These are phyloP conservation scores for Euphonia xanthogaster DNA, from an alignment of 2,797 vertebrate genomes.

Conservation along the genomic window DNA sequence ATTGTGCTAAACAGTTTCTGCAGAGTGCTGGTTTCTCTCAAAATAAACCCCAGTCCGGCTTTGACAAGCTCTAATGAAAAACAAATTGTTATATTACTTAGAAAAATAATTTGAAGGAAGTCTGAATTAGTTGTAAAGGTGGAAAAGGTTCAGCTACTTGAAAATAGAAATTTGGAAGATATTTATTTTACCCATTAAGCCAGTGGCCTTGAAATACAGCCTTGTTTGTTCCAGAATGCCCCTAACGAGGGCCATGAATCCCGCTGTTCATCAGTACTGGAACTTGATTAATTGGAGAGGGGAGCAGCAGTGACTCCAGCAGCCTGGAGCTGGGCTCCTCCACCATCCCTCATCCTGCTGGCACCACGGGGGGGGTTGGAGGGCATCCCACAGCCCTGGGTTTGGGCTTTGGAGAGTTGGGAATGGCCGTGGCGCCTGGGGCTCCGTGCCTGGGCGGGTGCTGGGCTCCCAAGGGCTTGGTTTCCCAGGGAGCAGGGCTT, in stretches of 20 bases:
- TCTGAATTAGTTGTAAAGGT: slow-evolving; percentile 64
- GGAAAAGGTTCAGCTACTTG: slow-evolving; percentile 68
- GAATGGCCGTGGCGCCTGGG: neutral
- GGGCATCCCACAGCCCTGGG: neutral
- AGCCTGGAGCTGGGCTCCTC: neutral
- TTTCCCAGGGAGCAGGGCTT: fast-evolving
- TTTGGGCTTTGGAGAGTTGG: neutral
- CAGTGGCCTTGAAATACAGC: slow-evolving; percentile 48
- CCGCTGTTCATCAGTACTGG: slow-evolving; percentile 61
- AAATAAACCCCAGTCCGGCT: slow-evolving; percentile 54
- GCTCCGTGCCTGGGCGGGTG: neutral
- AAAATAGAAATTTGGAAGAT: slow-evolving; percentile 48
- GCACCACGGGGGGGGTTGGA: neutral
- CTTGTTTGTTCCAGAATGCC: slow-evolving; percentile 40
- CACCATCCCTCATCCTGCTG: neutral
- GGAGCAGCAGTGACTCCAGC: neutral
- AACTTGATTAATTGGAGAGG: slow-evolving; percentile 42
- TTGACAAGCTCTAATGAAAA: slow-evolving; percentile 74
- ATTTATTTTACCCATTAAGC: slow-evolving; percentile 55
- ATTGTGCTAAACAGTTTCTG: slow-evolving; percentile 38
- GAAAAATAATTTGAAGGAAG: slow-evolving; percentile 76
- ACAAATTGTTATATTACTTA: slow-evolving; percentile 75
- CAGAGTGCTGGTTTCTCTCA: slow-evolving; percentile 65
- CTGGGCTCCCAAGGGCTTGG: neutral
- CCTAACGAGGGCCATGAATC: slow-evolving; percentile 63